Evolutionary conservation across 2,888 invertebrate genomes (phyloP).

Genomic region (Thumatha senex): DNA sequence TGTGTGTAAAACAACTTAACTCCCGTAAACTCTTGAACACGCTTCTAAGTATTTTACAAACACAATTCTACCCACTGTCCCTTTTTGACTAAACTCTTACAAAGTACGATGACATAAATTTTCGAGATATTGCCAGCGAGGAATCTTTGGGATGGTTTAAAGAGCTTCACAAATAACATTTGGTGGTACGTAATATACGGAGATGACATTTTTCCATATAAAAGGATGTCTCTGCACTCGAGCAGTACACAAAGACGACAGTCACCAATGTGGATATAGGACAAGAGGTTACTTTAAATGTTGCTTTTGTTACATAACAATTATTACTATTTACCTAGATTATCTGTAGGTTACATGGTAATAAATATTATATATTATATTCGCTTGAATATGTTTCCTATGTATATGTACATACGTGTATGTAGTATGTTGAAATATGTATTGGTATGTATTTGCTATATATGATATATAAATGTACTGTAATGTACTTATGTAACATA

Average conservation of each 20-base stretch:
- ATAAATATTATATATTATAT: no score
- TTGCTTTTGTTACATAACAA: slow-evolving; percentile 11
- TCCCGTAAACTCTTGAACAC: slow-evolving; percentile 39
- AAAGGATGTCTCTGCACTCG: slow-evolving; percentile 25
- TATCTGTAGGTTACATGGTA: background rate
- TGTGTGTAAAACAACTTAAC: slow-evolving; percentile 38
- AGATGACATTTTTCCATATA: slow-evolving; percentile 23
- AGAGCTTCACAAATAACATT: slow-evolving; percentile 48
- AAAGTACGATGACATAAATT: slow-evolving; percentile 39
- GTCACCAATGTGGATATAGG: slow-evolving; percentile 9
- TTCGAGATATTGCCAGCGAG: slow-evolving; percentile 19
- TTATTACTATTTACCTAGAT: background rate
- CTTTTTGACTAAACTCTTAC: slow-evolving; percentile 40
- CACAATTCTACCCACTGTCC: slow-evolving; percentile 49
- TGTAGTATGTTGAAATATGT: no score
- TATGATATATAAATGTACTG: no score
- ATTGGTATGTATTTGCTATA: no score
- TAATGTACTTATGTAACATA: no score
- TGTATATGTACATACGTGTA: no score
- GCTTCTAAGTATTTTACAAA: slow-evolving; percentile 46
- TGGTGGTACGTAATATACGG: slow-evolving; percentile 20
- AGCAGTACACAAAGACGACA: slow-evolving; percentile 18
- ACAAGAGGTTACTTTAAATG: slow-evolving; percentile 16
- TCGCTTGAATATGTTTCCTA: no score
- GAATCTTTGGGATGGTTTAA: slow-evolving; percentile 37